Percentiles rank a stretch among this genome's conserved stretches.
Evolutionary conservation across 2,113 vertebrate species (phyloP).

Genomic region (Prietella phreatophila): DNA sequence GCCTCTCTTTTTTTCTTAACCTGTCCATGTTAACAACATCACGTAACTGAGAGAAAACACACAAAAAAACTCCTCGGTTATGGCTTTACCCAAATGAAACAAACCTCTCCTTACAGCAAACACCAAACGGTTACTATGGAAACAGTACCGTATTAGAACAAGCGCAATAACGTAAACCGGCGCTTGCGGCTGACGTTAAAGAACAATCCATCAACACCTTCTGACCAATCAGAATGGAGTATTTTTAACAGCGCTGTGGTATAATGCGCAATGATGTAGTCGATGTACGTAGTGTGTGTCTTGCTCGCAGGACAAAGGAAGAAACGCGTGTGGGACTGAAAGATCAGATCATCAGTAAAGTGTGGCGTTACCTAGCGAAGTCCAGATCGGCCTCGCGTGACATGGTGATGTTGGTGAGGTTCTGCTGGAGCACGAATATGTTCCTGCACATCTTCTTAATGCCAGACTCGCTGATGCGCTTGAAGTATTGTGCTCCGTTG

Average conservation of each 20-base stretch:
- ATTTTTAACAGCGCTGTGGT: neutral
- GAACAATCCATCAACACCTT: neutral
- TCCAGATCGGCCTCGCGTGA: slow-evolving; percentile 95
- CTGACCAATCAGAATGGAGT: neutral
- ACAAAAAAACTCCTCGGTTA: too few relatives aligned
- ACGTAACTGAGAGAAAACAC: too few relatives aligned
- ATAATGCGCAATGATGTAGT: neutral
- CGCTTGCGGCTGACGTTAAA: neutral
- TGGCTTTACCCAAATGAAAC: too few relatives aligned
- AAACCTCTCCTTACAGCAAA: neutral
- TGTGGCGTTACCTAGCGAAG: slow-evolving; percentile 85
- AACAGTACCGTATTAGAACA: neutral
- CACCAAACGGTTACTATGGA: neutral
- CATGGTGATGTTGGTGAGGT: slow-evolving; percentile 99
- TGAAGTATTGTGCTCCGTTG: slow-evolving; percentile 97
- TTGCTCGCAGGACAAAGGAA: neutral
- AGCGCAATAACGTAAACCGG: neutral
- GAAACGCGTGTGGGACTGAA: too few relatives aligned
- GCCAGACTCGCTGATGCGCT: slow-evolving; percentile 96
- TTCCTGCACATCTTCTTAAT: slow-evolving; percentile 99
- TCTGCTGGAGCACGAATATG: slow-evolving; percentile 98
- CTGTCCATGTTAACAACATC: neutral
- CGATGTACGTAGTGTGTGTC: neutral
- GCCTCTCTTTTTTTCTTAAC: neutral
- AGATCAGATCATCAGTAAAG: too few relatives aligned